Evolutionary conservation across 2,888 invertebrate genomes (phyloP), one percentile per base, ranked within the genome.

Genomic region (Scaptomyza parva): DNA sequence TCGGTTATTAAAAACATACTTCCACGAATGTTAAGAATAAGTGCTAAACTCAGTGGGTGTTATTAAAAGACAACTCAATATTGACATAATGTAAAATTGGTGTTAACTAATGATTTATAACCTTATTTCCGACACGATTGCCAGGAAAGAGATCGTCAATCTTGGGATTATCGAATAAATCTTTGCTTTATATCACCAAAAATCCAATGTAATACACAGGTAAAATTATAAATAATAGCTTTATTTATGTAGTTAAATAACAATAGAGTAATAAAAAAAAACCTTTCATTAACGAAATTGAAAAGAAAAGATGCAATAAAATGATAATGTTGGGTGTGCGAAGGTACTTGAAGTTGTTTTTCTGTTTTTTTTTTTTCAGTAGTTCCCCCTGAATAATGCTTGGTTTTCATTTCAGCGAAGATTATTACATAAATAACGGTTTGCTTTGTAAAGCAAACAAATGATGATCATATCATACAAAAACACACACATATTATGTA

Each of bases 381-480:
- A 12, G n/a, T 17, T 44, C 22, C 28, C 43, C n/a, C 44, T 6
- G 5, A 9, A 5, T 58, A 45, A 40, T 44, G 28, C 18, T 12
- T 14, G 39, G 41, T 44, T 37, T 26, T 26, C 9, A 8, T 48
- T 50, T 24, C 33, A n/a, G 8, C 58, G 0, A 9, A 41, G 45
- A 67, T 80, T 81, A 59, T 78, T 64, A 65, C 30, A 45, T 69
- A 77, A 71, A 84, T 26, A 48, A 40, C 24, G 26, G 14, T 17
- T 62, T 76, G 69, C 52, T 55, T 70, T 64, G 59, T 62, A 62
- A 67, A 50, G 60, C 37, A 48, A 58, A 57, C 53, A 68, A 62
- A 73, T 58, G 45, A 60, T 63, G 43, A 33, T 40, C 61, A 60
- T 40, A 60, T 40, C 52, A 48, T 20, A 20, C 6, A 60, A 4